phyloP scores from a whole-genome alignment of 1,140 invertebrate genomes.

The Psilanteris sp. region DNA sequence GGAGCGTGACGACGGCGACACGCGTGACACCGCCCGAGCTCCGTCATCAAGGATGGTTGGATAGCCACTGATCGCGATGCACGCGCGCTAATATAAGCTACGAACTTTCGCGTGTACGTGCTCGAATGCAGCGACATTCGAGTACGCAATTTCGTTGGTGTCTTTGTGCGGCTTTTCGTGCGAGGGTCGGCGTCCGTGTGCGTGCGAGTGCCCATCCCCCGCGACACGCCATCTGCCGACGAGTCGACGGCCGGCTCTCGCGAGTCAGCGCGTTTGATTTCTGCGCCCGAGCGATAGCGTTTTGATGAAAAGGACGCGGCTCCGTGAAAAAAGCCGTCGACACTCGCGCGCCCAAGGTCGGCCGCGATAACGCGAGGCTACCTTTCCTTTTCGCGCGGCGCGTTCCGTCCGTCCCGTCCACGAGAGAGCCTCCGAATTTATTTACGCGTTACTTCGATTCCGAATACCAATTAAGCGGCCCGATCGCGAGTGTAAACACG shows the following conservation, averaged over 20 bases:
- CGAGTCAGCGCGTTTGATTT: not conserved
- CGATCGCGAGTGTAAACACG: too few species aligned
- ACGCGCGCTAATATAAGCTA: conserved; percentile 66
- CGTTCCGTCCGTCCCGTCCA: too few species aligned
- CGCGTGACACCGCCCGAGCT: conserved; percentile 50
- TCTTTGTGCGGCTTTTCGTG: conserved; percentile 27
- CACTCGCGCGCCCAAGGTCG: too few species aligned
- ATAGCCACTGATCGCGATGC: conserved; percentile 68
- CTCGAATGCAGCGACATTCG: conserved; percentile 27
- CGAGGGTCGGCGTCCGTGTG: conserved; percentile 6
- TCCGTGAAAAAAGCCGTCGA: too few species aligned
- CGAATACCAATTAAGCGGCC: too few species aligned
- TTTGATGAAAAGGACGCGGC: too few species aligned
- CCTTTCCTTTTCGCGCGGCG: too few species aligned
- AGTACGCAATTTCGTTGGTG: conserved; percentile 29
- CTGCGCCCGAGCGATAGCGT: too few species aligned
- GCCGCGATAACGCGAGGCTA: too few species aligned
- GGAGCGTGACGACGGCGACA: conserved; percentile 34
- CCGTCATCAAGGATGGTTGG: conserved; percentile 67
- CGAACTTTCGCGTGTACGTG: conserved; percentile 60
- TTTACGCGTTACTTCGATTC: too few species aligned
- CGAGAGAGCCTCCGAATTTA: too few species aligned
- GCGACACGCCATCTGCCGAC: conserved; percentile 22
- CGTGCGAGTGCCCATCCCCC: conserved; percentile 15
- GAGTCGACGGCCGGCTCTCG: too few species aligned